phyloP scores from a whole-genome alignment of 2,113 vertebrate species.

The Syngnathus typhle region DNA sequence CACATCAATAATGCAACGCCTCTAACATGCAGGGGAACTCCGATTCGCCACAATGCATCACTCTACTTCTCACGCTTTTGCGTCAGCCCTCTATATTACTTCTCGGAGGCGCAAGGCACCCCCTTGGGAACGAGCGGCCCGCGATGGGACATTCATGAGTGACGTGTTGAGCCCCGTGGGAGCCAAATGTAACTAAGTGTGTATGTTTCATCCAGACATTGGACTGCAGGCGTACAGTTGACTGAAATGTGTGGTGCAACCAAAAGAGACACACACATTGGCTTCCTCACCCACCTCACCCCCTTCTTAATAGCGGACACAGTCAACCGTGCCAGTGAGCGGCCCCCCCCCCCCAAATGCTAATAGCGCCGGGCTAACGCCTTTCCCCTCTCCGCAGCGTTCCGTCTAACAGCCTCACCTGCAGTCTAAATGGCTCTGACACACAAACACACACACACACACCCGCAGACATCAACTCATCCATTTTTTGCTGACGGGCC shows the following conservation, averaged over 20 bases:
- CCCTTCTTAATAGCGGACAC: slow-evolving; percentile 26
- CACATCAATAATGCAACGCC: slow-evolving; percentile 66
- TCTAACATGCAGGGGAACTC: slow-evolving; percentile 56
- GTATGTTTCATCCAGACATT: slow-evolving; percentile 4
- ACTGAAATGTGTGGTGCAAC: slow-evolving; percentile 36
- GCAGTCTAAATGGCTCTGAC: slow-evolving; percentile 53
- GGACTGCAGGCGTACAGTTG: slow-evolving; percentile 21
- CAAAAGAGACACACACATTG: slow-evolving; percentile 39
- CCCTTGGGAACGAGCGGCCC: background rate
- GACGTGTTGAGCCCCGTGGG: slow-evolving; percentile 21
- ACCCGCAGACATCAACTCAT: slow-evolving; percentile 47
- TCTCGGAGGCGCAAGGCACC: too few relatives aligned
- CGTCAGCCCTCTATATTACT: background rate
- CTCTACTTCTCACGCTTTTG: slow-evolving; percentile 21
- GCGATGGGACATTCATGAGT: background rate
- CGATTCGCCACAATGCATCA: slow-evolving; percentile 42
- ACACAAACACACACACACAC: slow-evolving; percentile 11
- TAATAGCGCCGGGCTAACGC: slow-evolving; percentile 41
- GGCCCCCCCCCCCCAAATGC: slow-evolving; percentile 28
- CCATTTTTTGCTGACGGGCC: slow-evolving; percentile 57
- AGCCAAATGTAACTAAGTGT: slow-evolving; percentile 21
- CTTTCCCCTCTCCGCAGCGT: slow-evolving; percentile 30
- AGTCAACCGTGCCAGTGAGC: slow-evolving; percentile 31
- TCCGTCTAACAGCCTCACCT: slow-evolving; percentile 43
- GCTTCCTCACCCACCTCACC: slow-evolving; percentile 3